These are phyloP conservation scores for Drosophila setifemur DNA, from an alignment of 1,140 invertebrate genomes.

Conservation along the genomic window DNA sequence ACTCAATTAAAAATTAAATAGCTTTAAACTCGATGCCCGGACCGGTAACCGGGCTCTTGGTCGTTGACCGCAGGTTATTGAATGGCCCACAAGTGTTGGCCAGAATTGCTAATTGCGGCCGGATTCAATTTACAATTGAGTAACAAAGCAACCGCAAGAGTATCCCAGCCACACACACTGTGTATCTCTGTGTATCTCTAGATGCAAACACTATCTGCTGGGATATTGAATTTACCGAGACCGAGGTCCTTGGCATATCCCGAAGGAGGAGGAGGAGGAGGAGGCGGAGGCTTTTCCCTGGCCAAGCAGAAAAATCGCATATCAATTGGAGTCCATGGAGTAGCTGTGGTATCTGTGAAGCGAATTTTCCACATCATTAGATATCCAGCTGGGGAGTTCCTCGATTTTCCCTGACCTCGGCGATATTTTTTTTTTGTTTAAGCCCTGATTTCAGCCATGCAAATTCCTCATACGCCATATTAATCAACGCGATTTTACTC, in stretches of 20 bases:
- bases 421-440: no score
- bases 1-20: conserved; percentile 77
- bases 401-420: not conserved
- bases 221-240: no score
- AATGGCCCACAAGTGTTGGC: conserved; percentile 38
- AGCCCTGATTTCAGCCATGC: conserved; percentile 26
- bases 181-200: not conserved
- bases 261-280: no score
- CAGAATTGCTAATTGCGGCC: conserved; percentile 64
- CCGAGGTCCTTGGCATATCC: no score
- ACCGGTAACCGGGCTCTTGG: no score
- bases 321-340: no score
- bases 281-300: conserved; percentile 22
- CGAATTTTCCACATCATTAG: conserved; percentile 75
- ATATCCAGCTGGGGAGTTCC: conserved; percentile 39
- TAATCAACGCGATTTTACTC: conserved; percentile 48
- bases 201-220: not conserved
- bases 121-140: conserved; percentile 11
- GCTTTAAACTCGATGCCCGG: conserved; percentile 54
- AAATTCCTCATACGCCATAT: conserved; percentile 67
- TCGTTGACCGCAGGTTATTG: conserved; percentile 52
- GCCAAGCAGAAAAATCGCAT: conserved; percentile 21
- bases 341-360: conserved; percentile 13
- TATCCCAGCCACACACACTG: conserved; percentile 38
- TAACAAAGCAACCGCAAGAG: conserved; percentile 54